These are phyloP conservation scores for Drosophila mulleri DNA, from an alignment of 2,888 invertebrate species.

Conservation along the genomic window DNA sequence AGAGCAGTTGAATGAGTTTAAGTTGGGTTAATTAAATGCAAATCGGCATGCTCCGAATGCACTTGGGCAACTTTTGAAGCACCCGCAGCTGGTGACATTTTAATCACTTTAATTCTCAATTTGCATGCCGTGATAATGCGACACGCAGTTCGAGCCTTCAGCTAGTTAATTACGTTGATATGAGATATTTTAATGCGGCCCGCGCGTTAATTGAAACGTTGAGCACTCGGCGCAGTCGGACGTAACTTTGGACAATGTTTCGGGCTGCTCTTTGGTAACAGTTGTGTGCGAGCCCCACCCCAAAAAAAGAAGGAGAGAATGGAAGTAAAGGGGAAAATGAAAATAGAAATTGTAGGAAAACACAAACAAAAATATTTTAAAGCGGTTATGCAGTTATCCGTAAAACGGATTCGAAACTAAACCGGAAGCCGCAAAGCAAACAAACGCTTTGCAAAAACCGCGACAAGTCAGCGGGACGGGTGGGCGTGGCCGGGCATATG, in stretches of 20 bases:
- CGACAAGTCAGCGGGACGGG: conserved; percentile 53
- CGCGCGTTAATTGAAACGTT: conserved; percentile 23
- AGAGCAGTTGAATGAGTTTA: neutral
- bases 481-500: conserved; percentile 29
- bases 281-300: conserved; percentile 11
- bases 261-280: conserved; percentile 24
- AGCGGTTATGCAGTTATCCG: conserved; percentile 70
- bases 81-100: conserved; percentile 18
- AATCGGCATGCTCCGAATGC: neutral
- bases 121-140: conserved; percentile 24
- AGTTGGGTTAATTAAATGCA: conserved; percentile 5
- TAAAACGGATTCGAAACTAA: conserved; percentile 67
- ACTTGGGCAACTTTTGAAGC: conserved; percentile 5
- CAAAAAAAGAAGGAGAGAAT: neutral
- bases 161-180: conserved; percentile 33
- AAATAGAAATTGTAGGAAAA: neutral
- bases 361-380: conserved; percentile 57
- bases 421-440: conserved; percentile 79
- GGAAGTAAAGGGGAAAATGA: too few species aligned
- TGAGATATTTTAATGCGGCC: conserved; percentile 25
- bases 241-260: conserved; percentile 6
- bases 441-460: conserved; percentile 77
- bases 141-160: conserved; percentile 14
- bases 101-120: conserved; percentile 32
- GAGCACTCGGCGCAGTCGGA: neutral